Percentiles rank a stretch among this genome's conserved stretches.
Conservation (phyloP, 2,113 vertebrate genomes). For the Glaucidium brasilianum region DNA sequence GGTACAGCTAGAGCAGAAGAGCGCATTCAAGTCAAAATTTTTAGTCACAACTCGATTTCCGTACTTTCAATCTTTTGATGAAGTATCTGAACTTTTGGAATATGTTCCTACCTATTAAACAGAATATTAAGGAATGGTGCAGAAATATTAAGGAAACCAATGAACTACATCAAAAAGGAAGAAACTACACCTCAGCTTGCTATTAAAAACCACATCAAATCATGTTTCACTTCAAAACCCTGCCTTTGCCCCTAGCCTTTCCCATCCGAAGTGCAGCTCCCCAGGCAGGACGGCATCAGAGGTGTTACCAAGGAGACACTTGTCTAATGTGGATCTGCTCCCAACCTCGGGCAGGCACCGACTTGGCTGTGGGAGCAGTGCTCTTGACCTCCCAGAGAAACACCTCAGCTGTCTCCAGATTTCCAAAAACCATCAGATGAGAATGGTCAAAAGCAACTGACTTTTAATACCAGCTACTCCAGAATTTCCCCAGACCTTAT, state of each 20-base stretch:
- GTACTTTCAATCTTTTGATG: neutral
- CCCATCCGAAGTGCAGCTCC: accelerated
- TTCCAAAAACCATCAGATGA: neutral
- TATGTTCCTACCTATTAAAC: neutral
- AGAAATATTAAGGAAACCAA: neutral
- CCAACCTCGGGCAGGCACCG: accelerated
- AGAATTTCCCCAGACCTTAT: neutral
- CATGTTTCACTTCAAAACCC: neutral
- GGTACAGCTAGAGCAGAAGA: neutral
- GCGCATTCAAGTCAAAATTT: neutral
- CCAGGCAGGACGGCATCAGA: neutral
- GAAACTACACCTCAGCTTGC: accelerated
- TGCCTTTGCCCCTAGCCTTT: neutral
- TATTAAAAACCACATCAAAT: neutral
- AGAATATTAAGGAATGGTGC: neutral
- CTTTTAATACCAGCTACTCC: neutral
- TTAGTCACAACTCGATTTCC: neutral
- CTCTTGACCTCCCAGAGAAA: neutral
- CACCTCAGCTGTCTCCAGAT: neutral
- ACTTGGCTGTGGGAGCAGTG: accelerated
- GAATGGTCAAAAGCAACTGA: neutral
- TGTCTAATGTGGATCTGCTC: neutral
- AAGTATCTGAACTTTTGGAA: neutral
- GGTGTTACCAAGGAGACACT: neutral
- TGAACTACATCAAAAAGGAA: neutral